These are phyloP conservation scores for Nyctibius bracteatus DNA, from an alignment of 2,113 vertebrate genomes.

Conservation along the genomic window DNA sequence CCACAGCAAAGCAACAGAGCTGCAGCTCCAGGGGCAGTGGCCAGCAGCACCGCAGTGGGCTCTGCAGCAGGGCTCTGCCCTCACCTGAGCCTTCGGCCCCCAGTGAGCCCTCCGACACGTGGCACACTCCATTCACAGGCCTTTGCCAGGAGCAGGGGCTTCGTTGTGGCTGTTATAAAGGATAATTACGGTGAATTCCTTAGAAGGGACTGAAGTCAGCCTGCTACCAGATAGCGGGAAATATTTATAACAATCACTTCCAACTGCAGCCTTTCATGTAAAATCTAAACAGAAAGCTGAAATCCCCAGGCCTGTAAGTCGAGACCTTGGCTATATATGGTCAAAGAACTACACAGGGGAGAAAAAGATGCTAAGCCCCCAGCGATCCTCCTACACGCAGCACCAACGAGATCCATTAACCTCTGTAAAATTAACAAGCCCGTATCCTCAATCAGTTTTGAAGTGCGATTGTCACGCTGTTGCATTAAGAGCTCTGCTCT, in stretches of 20 bases:
- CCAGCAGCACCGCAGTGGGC: not conserved
- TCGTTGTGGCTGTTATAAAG: not conserved
- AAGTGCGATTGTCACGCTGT: constrained; percentile 29
- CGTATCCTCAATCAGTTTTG: constrained; percentile 31
- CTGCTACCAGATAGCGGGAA: constrained; percentile 63
- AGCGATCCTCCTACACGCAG: not conserved
- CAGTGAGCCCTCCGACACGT: fast-evolving
- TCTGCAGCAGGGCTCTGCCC: not conserved
- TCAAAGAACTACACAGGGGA: constrained; percentile 51
- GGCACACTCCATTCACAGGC: fast-evolving
- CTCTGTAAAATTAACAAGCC: constrained; percentile 43
- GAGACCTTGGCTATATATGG: constrained; percentile 72
- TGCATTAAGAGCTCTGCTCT: constrained; percentile 29
- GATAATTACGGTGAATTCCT: constrained; percentile 6
- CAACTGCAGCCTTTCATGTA: constrained; percentile 55
- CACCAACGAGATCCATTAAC: constrained; percentile 43
- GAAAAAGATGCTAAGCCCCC: constrained; percentile 33
- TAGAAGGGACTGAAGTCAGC: constrained; percentile 34
- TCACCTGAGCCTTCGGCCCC: not conserved
- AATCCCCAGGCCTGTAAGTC: constrained; percentile 53
- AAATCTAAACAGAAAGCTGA: constrained; percentile 71
- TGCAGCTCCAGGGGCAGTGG: not conserved
- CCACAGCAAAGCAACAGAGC: constrained; percentile 30
- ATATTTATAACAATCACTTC: constrained; percentile 67
- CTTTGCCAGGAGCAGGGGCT: not conserved